Percentiles rank a stretch among this genome's conserved stretches.
Conservation (phyloP, 2,797 vertebrate species). For the Eleutherodactylus coqui region DNA sequence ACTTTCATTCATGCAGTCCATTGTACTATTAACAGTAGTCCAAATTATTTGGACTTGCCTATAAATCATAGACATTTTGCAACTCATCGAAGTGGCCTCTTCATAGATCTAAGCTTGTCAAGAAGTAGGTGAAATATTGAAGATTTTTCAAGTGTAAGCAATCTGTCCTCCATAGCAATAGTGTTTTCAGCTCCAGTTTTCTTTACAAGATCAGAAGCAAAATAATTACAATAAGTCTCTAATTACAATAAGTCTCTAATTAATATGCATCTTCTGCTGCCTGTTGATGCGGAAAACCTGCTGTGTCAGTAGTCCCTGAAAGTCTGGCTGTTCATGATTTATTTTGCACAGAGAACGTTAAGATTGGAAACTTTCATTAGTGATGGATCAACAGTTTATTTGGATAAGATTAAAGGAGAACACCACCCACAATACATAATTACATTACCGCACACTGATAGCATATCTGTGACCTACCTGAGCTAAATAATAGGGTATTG, state of each 20-base stretch:
- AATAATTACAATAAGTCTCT: constrained; percentile 28
- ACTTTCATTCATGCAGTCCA: neutral
- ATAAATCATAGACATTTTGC: neutral
- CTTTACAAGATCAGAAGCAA: constrained; percentile 8
- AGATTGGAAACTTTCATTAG: constrained; percentile 34
- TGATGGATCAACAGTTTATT: constrained; percentile 24
- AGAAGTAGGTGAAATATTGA: neutral
- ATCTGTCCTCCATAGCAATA: neutral
- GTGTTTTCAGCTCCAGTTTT: constrained; percentile 16
- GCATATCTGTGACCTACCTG: neutral
- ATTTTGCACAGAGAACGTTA: constrained; percentile 6
- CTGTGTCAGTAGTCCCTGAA: constrained; percentile 33
- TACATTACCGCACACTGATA: neutral
- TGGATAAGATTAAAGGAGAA: constrained; percentile 12
- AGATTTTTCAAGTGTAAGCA: neutral
- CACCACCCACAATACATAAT: neutral
- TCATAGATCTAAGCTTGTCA: neutral
- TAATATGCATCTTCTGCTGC: constrained; percentile 33
- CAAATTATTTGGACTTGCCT: neutral
- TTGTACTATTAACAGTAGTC: neutral
- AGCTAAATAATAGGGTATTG: neutral
- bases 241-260: constrained; percentile 23
- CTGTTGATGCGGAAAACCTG: constrained; percentile 34
- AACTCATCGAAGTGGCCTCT: neutral
- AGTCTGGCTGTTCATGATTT: constrained; percentile 23